Evolutionary conservation across 2,113 vertebrate species (phyloP).

Genomic region (Cairina moschata): DNA sequence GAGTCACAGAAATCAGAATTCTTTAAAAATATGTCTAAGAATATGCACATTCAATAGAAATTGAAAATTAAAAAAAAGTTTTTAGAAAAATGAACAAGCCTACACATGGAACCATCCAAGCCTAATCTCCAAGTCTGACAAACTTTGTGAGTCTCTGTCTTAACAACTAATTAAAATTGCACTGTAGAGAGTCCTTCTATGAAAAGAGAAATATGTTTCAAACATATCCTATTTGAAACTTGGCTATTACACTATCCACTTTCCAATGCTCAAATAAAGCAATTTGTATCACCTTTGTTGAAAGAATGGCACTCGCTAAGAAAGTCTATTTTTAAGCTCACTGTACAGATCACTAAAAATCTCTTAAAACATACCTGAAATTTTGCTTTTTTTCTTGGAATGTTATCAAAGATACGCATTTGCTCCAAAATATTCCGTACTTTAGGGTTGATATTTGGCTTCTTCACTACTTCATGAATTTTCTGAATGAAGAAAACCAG

Average conservation of each 20-base stretch:
- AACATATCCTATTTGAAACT: neutral
- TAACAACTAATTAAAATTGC: neutral
- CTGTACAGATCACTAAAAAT: neutral
- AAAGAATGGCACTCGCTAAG: neutral
- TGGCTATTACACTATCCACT: neutral
- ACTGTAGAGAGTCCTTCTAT: neutral
- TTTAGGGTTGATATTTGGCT: constrained; percentile 83
- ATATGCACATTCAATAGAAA: neutral
- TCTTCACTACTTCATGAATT: constrained; percentile 87
- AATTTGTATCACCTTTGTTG: neutral
- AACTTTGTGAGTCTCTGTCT: neutral
- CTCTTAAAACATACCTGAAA: constrained; percentile 85
- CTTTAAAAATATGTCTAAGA: neutral
- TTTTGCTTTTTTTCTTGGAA: constrained; percentile 93
- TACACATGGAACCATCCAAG: neutral
- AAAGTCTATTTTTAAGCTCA: neutral
- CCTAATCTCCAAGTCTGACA: neutral
- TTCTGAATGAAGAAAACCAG: constrained; percentile 75
- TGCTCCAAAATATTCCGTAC: constrained; percentile 85
- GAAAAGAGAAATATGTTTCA: neutral
- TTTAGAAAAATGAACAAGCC: neutral
- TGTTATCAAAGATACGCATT: constrained; percentile 88
- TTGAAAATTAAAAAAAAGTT: neutral
- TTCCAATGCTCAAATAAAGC: neutral
- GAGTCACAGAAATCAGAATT: neutral